Conservation (phyloP, 2,888 invertebrate species). For the Tiphia femorata region DNA sequence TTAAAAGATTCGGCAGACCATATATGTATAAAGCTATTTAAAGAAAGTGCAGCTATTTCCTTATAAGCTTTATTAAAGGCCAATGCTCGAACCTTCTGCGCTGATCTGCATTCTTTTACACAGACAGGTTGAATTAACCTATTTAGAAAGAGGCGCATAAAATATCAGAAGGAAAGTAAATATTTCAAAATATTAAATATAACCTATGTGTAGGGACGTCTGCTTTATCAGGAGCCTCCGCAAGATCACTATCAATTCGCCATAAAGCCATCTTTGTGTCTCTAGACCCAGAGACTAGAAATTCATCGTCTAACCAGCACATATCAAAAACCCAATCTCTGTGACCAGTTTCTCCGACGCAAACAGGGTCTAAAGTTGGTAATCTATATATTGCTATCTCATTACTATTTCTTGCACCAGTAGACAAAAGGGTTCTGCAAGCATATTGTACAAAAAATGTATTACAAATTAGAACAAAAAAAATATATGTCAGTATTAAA, state of each 20-base stretch:
- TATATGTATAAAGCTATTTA: conserved; percentile 95
- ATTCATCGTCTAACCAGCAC: conserved; percentile 97
- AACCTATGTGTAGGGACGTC: conserved; percentile 70
- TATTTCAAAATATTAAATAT: background rate
- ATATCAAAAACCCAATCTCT: conserved; percentile 94
- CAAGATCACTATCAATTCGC: conserved; percentile 76
- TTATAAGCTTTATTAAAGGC: conserved; percentile 88
- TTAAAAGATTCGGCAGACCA: conserved; percentile 92
- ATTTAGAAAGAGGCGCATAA: conserved; percentile 37
- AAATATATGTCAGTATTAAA: background rate
- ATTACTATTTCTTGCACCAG: conserved; percentile 92
- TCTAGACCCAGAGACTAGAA: conserved; percentile 92
- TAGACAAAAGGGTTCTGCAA: conserved; percentile 84
- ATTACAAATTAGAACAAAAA: background rate
- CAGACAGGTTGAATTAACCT: conserved; percentile 73
- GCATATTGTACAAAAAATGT: background rate
- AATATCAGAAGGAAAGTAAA: background rate
- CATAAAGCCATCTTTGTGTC: conserved; percentile 93
- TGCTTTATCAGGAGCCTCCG: conserved; percentile 68
- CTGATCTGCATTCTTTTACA: conserved; percentile 84
- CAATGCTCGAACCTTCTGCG: conserved; percentile 85
- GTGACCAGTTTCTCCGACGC: conserved; percentile 92
- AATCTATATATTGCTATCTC: conserved; percentile 91
- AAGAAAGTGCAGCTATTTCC: conserved; percentile 90
- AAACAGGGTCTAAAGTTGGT: conserved; percentile 95